These are phyloP conservation scores for Psilopogon haemacephalus DNA, from an alignment of 2,113 vertebrate species.

Conservation along the genomic window DNA sequence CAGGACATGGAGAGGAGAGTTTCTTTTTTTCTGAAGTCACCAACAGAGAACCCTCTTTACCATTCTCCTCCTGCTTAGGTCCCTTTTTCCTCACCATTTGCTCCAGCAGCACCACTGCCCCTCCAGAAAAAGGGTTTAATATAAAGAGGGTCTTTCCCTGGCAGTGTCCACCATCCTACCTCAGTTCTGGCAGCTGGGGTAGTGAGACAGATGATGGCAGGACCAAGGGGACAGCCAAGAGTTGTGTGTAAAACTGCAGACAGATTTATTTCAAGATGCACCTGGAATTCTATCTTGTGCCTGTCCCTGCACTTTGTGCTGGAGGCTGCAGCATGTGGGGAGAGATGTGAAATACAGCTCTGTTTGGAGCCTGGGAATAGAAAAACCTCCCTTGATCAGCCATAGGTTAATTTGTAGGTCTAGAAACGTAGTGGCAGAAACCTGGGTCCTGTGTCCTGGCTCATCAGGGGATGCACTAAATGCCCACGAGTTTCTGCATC, in stretches of 20 bases:
- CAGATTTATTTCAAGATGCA: neutral
- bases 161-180: neutral
- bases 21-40: neutral
- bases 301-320: neutral
- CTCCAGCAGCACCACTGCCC: neutral
- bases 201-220: accelerated
- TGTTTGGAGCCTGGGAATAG: neutral
- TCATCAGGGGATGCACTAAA: neutral
- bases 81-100: neutral
- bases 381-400: neutral
- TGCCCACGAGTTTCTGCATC: accelerated
- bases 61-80: neutral
- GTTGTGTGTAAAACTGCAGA: neutral
- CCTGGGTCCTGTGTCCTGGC: neutral
- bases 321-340: accelerated
- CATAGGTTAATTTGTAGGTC: neutral
- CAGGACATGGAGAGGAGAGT: neutral
- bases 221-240: neutral
- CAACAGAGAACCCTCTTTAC: neutral
- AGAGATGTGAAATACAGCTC: neutral
- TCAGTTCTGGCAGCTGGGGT: accelerated
- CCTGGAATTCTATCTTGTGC: neutral
- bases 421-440: neutral
- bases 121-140: neutral
- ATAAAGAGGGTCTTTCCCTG: neutral